A percentile compares a stretch with the other conserved stretches of the same genome.
Conservation (phyloP, 1,140 invertebrate species). For the Heterodera schachtii region DNA sequence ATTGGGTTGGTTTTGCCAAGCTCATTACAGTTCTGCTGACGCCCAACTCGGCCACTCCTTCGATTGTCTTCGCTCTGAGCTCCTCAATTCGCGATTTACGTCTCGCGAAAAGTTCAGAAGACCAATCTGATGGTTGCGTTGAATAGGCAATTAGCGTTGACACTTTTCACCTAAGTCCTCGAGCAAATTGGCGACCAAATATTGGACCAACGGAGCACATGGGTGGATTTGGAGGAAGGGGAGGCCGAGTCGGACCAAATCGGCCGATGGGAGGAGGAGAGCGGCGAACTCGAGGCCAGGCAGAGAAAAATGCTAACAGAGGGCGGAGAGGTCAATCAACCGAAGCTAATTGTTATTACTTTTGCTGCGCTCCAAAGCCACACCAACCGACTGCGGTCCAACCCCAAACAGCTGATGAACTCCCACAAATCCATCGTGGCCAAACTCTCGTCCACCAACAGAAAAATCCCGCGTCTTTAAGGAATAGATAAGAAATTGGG, state of each 20-base stretch:
- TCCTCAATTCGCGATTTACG: constrained; percentile 18
- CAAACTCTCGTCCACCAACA: constrained; percentile 22
- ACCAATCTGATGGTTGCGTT: background rate
- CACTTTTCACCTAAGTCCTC: constrained; percentile 17
- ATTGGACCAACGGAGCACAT: constrained; percentile 23
- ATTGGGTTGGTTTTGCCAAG: background rate
- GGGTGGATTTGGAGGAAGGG: background rate
- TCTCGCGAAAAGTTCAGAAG: constrained; percentile 19
- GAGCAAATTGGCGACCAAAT: constrained; percentile 16
- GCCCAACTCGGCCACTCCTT: background rate
- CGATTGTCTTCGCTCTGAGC: background rate
- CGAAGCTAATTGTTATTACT: background rate
- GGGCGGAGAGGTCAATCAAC: no score
- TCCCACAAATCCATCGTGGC: constrained; percentile 27
- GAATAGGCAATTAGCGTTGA: background rate
- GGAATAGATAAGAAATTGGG: background rate
- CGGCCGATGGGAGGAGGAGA: background rate
- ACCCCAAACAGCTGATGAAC: constrained; percentile 23
- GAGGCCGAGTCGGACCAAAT: no score
- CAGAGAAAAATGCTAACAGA: constrained; percentile 23
- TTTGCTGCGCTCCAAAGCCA: constrained; percentile 29
- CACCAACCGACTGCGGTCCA: constrained; percentile 11
- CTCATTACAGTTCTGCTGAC: background rate
- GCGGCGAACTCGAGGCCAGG: constrained; percentile 25
- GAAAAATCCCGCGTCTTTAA: constrained; percentile 14